Base-by-base conservation (phyloP, 2,797 vertebrate genomes). In the Cirrhinus molitorella region DNA sequence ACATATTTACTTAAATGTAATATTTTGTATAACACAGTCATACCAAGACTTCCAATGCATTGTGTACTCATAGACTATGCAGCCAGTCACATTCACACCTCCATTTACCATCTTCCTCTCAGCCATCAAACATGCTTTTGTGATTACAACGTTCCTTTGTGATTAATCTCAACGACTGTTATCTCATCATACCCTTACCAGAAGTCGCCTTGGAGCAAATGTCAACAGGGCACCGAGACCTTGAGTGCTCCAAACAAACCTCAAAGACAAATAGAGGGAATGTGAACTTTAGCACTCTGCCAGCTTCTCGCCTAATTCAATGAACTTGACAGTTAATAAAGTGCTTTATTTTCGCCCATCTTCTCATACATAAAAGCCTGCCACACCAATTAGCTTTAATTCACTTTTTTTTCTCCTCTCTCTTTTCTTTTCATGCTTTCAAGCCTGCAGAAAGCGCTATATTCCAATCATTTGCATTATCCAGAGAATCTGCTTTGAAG, bases 401-500 rank as follows among this genome's bases (percentile, higher is more conserved):
- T 95, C 93, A 80, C 92, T 94, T 90, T 92, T 91, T 68, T 53
- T 80, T 89, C 78, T 88, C 81, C 78, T 80, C 85, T 85, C 89
- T 92, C 80, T 89, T 91, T 91, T 89, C 94, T 93, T 94, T 93
- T 95, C 95, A 96, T 95, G 96, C 95, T 95, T 94, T 95, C 94
- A 95, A 96, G 95, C 90, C 91, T 88, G 90, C 91, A 92, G 92
- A 91, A 93, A 90, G 90, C 81, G 45, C 89, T 92, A 91, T 92
- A 93, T 97, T 97, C 95, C 91, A 93, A 96, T 96, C 95, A 99
- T 99, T 99, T 99, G 96, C 97, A 99, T 98, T 97, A 98, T 98
- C 96, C 96, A 96, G 95, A 94, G 92, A 96, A 97, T 96, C 96
- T 94, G 94, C 97, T 99, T 99, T 99, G 97, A 99, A 98, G 97